These are phyloP conservation scores for Chaunax sp. DNA, from an alignment of 2,797 vertebrate genomes.

Conservation along the genomic window DNA sequence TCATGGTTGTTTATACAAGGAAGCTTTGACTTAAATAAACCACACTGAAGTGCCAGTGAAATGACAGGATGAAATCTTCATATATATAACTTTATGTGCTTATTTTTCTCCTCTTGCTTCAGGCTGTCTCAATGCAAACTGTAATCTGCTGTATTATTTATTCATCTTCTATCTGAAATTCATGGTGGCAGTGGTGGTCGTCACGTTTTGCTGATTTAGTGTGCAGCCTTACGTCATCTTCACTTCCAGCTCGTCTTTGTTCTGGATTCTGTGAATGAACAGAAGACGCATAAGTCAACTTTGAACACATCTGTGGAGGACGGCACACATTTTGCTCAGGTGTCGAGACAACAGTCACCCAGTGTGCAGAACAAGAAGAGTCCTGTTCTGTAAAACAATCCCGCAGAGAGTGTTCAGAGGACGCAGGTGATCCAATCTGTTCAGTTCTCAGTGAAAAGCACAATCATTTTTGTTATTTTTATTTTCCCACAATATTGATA, in stretches of 20 bases:
- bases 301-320: background rate
- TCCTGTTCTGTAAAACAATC: background rate
- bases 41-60: slow-evolving; percentile 21
- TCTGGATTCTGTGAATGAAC: slow-evolving; percentile 2
- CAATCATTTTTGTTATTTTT: no score
- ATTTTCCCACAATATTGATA: no score
- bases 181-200: no score
- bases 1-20: slow-evolving; percentile 47
- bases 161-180: no score
- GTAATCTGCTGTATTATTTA: no score
- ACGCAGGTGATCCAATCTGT: no score
- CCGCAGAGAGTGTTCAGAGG: background rate
- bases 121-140: background rate
- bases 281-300: slow-evolving; percentile 13
- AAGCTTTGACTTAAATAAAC: slow-evolving; percentile 56
- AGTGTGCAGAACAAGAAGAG: background rate
- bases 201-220: background rate
- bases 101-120: background rate
- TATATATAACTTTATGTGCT: no score
- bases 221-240: background rate
- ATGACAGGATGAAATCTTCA: background rate
- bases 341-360: background rate
- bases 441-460: no score
- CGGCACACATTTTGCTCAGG: background rate
- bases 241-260: slow-evolving; percentile 16